Evolutionary conservation across 2,113 vertebrate species (phyloP), one percentile per base, ranked within the genome.

Genomic region (Larimichthys crocea): DNA sequence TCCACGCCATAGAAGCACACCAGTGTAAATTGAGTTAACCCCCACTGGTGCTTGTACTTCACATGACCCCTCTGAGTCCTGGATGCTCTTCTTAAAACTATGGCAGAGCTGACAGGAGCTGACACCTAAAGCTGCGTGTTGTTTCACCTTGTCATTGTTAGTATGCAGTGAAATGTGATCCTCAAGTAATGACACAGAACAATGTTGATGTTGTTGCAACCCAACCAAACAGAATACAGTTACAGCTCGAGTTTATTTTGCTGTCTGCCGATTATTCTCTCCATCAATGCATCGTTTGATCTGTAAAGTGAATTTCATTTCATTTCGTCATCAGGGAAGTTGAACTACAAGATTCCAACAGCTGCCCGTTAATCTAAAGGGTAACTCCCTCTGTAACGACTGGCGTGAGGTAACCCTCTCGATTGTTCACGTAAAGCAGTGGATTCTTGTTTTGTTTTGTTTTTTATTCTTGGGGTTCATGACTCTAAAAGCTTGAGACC

Each of bases 21-120:
- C 66, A 75, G 35, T 63, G 53, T 31, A 80, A 82, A 61, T 46
- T 49, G 16, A 16, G 50, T 76, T 42, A 65, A 74, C 77, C 11
- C 26, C 20, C 56, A 22, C n/a, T 14, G 50, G 48, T 52, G 29
- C 65, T 74, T 64, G 49, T 44, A n/a, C n/a, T 14, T 63, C 3
- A 67, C 24, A 46, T 29, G 73, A 3, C 57, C 44, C 63, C n/a
- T 63, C 29, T 49, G 40, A 53, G n/a, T 50, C 6, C 46, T 73
- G n/a, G 65, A 22, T 26, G 26, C 0, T 42, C 48, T 56, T 31
- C 7, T 16, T 16, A 14, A 5, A 24, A 48, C 10, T 14, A 2
- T 24, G 46, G 14, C 52, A 15, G 44, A 71, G 20, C 60, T 50
- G 46, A 62, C 52, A 60, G 16, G 65, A 40, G 35, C 44, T 14